Percentiles rank a stretch among this genome's conserved stretches.
Evolutionary conservation across 1,140 invertebrate species (phyloP).

Genomic region (Cylas formicarius): DNA sequence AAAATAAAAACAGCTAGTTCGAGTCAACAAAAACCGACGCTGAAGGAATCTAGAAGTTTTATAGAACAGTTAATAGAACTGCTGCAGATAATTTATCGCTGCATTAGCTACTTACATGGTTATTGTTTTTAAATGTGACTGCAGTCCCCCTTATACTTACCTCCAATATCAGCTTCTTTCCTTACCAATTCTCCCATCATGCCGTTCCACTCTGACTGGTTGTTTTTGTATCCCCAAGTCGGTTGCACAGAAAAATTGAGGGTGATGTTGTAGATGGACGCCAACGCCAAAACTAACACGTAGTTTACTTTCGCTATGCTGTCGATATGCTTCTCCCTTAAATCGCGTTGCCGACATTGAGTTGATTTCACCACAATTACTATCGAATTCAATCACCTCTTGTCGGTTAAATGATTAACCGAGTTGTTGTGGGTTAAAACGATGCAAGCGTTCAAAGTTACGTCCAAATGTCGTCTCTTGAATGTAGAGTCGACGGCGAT

Average conservation of each 20-base stretch:
- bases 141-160: no score
- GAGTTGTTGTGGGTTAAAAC: constrained; percentile 53
- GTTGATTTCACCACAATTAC: not conserved
- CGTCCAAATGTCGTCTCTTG: constrained; percentile 42
- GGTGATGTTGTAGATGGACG: constrained; percentile 51
- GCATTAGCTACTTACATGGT: no score
- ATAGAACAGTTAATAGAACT: no score
- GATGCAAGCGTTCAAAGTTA: constrained; percentile 43
- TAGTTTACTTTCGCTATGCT: constrained; percentile 58
- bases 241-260: constrained; percentile 45
- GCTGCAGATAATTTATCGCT: no score
- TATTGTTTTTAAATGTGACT: no score
- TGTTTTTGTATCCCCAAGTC: constrained; percentile 50
- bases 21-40: no score
- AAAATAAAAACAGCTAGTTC: no score
- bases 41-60: no score
- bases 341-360: not conserved
- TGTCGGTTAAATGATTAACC: constrained; percentile 53
- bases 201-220: constrained; percentile 49
- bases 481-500: constrained; percentile 9
- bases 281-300: constrained; percentile 47
- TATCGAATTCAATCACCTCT: constrained; percentile 37
- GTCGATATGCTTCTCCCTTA: constrained; percentile 51
- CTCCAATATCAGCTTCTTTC: constrained; percentile 55
- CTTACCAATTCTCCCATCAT: constrained; percentile 55